phyloP scores from a whole-genome alignment of 2,797 vertebrate species.

The Chromis chromis region DNA sequence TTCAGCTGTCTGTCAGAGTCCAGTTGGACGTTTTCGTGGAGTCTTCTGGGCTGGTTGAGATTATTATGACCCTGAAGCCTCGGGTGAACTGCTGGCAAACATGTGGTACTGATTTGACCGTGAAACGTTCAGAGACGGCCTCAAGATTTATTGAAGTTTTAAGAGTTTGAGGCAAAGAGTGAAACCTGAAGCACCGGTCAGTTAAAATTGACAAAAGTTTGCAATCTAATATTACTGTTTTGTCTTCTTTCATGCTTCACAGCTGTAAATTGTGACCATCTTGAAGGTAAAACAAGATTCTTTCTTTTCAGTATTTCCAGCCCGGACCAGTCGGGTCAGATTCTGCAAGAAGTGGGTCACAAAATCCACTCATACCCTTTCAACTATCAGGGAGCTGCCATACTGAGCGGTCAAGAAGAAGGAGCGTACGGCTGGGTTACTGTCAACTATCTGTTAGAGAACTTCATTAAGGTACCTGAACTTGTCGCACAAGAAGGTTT shows the following conservation, averaged over 20 bases:
- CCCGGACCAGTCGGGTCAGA: constrained; percentile 61
- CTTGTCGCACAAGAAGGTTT: not conserved
- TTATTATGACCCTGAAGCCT: not conserved
- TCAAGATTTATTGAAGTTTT: not conserved
- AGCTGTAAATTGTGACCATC: not conserved
- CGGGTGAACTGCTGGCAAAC: not conserved
- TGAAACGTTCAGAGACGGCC: not conserved
- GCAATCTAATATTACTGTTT: not conserved
- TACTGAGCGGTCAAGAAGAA: constrained; percentile 88
- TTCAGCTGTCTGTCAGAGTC: not conserved
- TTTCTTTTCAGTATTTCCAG: constrained; percentile 65
- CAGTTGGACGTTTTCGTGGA: not conserved
- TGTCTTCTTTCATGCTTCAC: not conserved
- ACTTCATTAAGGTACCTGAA: constrained; percentile 88
- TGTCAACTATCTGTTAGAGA: constrained; percentile 90
- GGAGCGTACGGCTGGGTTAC: constrained; percentile 93
- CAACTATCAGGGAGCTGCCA: constrained; percentile 84
- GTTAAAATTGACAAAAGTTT: not conserved
- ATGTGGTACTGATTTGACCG: not conserved
- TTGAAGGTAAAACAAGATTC: not conserved
- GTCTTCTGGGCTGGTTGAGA: not conserved
- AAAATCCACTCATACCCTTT: constrained; percentile 87
- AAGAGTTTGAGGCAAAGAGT: not conserved
- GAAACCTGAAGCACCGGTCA: not conserved
- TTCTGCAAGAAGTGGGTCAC: constrained; percentile 83